A percentile compares a stretch with the other conserved stretches of the same genome.
These are phyloP conservation scores for Drosophila ogumai DNA, from an alignment of 1,140 invertebrate species.

Conservation along the genomic window DNA sequence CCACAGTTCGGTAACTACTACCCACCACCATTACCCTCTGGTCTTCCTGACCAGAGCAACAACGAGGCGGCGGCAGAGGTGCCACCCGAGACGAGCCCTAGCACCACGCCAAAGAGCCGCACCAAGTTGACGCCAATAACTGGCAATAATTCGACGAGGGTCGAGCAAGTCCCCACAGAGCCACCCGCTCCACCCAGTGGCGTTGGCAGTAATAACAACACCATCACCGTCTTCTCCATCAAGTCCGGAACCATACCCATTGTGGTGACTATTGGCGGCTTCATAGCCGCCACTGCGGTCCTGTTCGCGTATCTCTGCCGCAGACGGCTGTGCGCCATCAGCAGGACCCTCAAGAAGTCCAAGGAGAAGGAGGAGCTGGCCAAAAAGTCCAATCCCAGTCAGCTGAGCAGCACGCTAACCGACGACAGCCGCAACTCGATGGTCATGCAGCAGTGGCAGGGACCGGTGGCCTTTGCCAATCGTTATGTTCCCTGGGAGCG, in stretches of 20 bases:
- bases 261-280: slow-evolving; percentile 85
- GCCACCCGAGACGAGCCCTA: slow-evolving; percentile 11
- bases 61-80: slow-evolving; percentile 12
- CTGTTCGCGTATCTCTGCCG: slow-evolving; percentile 86
- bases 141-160: slow-evolving; percentile 48
- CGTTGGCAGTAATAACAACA: slow-evolving; percentile 17
- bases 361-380: slow-evolving; percentile 88
- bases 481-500: slow-evolving; percentile 92
- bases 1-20: slow-evolving; percentile 53
- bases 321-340: slow-evolving; percentile 86
- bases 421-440: slow-evolving; percentile 83
- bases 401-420: slow-evolving; percentile 70
- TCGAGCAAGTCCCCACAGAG: slow-evolving; percentile 15
- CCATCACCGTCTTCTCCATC: slow-evolving; percentile 54
- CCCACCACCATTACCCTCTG: slow-evolving; percentile 16
- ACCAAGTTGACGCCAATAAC: slow-evolving; percentile 69
- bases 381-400: slow-evolving; percentile 80
- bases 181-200: slow-evolving; percentile 2
- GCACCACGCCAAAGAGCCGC: slow-evolving; percentile 53
- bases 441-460: slow-evolving; percentile 89
- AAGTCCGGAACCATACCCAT: slow-evolving; percentile 86
- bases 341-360: slow-evolving; percentile 84
- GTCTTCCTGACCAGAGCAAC: slow-evolving; percentile 1
- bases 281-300: slow-evolving; percentile 86
- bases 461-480: slow-evolving; percentile 91